Evolutionary conservation across 2,888 invertebrate genomes (phyloP), one percentile per base, ranked within the genome.

Genomic region (Orthosia incerta): DNA sequence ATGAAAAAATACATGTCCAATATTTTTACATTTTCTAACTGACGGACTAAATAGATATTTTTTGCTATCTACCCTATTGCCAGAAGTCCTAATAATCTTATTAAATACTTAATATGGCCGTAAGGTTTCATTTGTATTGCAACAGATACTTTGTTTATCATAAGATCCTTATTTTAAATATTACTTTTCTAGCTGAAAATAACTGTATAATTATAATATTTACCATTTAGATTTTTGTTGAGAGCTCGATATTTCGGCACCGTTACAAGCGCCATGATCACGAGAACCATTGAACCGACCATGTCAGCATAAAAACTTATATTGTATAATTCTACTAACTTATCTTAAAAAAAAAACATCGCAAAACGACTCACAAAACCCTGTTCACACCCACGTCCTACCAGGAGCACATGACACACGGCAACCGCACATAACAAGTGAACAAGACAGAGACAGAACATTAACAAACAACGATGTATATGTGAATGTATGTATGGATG

Each of bases 401-500:
- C 86, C 86, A 89, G 87, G 88, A 86, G 65, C 62, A 72, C 85
- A 88, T 76, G 71, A 74, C 74, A 68, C 74, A 75, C 70, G 59
- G 79, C 79, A 88, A 82, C 87, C 85, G 83, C 86, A 82, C 77
- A 87, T 76, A 85, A 86, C 89, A 87, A 81, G 84, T 85, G 83
- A 85, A 76, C 74, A 85, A 80, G 80, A 86, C 79, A 86, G 82
- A 86, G 87, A 86, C 74, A 86, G 87, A 84, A 85, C 84, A 87
- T 87, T 80, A 84, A 93, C 89, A 91, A 86, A 90, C 89, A 89
- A 91, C 90, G 87, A 93, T 93, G 93, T 88, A 90, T 91, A 90
- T 89, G 92, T 76, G 73, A 62, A 91, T 90, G 89, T 89, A 90
- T 93, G 93, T 92, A 91, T 92, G 90, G 91, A 92, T 91, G 90